Conservation (phyloP, 2,113 vertebrate species). For the Prionailurus bengalensis region DNA sequence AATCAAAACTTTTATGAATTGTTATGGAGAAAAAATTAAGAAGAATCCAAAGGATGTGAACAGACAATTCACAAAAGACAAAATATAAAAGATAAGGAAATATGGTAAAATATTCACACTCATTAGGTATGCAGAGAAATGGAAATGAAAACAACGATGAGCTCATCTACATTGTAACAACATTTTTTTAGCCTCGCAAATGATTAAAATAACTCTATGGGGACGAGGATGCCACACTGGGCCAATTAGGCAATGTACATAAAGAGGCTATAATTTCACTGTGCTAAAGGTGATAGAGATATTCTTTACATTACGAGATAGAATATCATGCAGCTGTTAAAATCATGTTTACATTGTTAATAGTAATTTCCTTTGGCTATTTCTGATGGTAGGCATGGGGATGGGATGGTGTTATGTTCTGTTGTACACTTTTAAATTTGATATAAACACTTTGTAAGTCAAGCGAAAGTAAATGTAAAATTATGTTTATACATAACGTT, state of each 20-base stretch:
- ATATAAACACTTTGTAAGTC: not conserved
- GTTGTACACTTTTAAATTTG: not conserved
- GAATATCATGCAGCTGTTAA: not conserved
- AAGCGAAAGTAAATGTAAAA: not conserved
- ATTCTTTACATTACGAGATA: not conserved
- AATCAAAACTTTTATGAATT: conserved; percentile 26
- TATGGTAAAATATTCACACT: not conserved
- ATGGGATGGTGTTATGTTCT: not conserved
- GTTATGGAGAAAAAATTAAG: not conserved
- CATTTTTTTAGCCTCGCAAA: not conserved
- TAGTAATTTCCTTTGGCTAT: not conserved
- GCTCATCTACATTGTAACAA: not conserved
- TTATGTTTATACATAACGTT: not conserved
- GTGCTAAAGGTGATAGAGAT: not conserved
- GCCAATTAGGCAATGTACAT: not conserved
- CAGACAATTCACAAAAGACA: not conserved
- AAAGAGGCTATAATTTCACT: not conserved
- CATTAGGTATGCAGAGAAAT: not conserved
- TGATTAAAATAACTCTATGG: not conserved
- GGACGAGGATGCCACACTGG: not conserved
- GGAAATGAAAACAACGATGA: not conserved
- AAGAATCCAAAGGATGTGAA: not conserved
- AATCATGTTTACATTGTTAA: not conserved
- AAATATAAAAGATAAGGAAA: conserved; percentile 20
- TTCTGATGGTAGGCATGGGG: not conserved